These are phyloP conservation scores for Cydia strobilella DNA, from an alignment of 1,140 invertebrate species.

Conservation along the genomic window DNA sequence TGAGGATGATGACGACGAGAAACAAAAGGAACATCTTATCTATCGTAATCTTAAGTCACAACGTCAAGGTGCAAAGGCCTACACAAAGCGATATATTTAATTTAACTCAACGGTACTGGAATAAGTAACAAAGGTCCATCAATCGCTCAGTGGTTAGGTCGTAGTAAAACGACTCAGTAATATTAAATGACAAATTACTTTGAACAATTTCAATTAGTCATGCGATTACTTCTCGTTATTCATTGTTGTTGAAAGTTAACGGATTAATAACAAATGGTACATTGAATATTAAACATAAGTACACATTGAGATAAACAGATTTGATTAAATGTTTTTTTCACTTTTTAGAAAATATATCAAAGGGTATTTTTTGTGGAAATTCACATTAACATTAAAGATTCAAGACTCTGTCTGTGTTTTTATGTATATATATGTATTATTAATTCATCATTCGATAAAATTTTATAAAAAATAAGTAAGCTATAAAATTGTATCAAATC, in stretches of 20 bases:
- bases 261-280: not conserved
- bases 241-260: conserved; percentile 38
- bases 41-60: too few relatives aligned
- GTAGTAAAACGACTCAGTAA: conserved; percentile 15
- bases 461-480: too few relatives aligned
- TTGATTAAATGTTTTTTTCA: not conserved
- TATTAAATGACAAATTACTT: conserved; percentile 38
- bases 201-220: conserved; percentile 57
- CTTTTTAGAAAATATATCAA: too few relatives aligned
- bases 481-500: too few relatives aligned
- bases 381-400: too few relatives aligned
- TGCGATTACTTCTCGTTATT: conserved; percentile 64
- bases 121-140: conserved; percentile 5
- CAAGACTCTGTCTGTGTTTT: too few relatives aligned
- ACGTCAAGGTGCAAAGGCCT: too few relatives aligned
- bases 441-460: too few relatives aligned
- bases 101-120: not conserved
- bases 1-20: too few relatives aligned
- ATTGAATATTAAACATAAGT: not conserved
- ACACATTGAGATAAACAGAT: not conserved
- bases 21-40: too few relatives aligned
- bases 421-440: too few relatives aligned
- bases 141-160: conserved; percentile 23
- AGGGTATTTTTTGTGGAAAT: too few relatives aligned
- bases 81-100: not conserved